Evolutionary conservation across 2,113 vertebrate species (phyloP).

Genomic region (Campylorhamphus procurvoides): DNA sequence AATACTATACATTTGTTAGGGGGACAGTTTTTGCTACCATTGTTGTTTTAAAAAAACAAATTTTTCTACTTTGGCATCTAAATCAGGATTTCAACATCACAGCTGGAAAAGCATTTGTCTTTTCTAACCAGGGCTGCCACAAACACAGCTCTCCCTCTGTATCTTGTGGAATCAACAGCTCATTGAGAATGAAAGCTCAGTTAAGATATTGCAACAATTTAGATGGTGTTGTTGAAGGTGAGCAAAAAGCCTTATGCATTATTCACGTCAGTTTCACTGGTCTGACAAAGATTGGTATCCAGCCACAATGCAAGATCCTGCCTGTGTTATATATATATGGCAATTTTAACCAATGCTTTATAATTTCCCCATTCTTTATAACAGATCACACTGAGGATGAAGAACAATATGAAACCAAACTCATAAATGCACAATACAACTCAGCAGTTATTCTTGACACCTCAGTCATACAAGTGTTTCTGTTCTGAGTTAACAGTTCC

Average conservation of each 20-base stretch:
- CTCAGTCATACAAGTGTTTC: not conserved
- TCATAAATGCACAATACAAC: not conserved
- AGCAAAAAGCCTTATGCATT: not conserved
- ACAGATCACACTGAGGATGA: not conserved
- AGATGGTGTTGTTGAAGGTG: not conserved
- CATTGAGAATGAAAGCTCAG: not conserved
- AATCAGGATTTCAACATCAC: slow-evolving; percentile 6
- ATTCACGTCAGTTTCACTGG: not conserved
- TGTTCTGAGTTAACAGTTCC: not conserved
- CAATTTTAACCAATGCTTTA: not conserved
- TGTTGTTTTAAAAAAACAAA: slow-evolving; percentile 9
- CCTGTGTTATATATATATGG: not conserved
- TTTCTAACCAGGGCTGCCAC: not conserved
- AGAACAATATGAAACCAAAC: not conserved
- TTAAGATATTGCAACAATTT: not conserved
- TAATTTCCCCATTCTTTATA: not conserved
- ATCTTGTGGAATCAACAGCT: not conserved
- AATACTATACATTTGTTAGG: slow-evolving; percentile 55
- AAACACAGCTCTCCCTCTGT: not conserved
- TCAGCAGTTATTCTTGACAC: not conserved
- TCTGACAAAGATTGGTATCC: not conserved
- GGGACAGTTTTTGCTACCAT: slow-evolving; percentile 51
- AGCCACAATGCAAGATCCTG: not conserved
- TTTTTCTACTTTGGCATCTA: slow-evolving; percentile 24
- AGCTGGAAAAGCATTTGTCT: slow-evolving; percentile 36